Conservation (phyloP, 2,888 invertebrate genomes). For the Microplitis deprimator region DNA sequence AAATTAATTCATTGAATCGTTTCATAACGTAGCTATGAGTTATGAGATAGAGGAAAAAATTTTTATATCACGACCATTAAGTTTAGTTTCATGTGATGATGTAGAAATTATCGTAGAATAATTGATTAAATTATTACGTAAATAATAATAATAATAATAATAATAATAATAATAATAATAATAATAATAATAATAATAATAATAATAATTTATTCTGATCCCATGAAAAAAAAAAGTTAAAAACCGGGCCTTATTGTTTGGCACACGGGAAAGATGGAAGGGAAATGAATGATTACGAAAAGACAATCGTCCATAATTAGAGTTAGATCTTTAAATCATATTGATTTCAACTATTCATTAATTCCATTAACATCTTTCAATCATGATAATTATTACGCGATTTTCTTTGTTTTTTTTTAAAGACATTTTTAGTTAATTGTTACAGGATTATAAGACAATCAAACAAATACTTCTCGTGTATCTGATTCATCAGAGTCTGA, state of each 20-base stretch:
- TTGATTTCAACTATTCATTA: not conserved
- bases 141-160: not conserved
- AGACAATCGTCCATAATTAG: not conserved
- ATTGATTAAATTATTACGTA: not conserved
- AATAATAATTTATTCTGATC: not conserved
- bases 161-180: not conserved
- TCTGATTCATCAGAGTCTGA: slow-evolving; percentile 54
- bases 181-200: not conserved
- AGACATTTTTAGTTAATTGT: slow-evolving; percentile 34
- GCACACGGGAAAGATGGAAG: slow-evolving; percentile 27
- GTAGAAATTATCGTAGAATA: not conserved
- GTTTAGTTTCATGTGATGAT: not conserved
- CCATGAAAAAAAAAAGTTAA: not conserved
- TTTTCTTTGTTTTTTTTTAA: slow-evolving; percentile 40
- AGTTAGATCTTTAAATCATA: not conserved
- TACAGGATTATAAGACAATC: not conserved
- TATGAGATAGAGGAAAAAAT: not conserved
- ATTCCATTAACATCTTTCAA: not conserved
- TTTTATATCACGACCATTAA: not conserved
- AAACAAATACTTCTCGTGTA: slow-evolving; percentile 62
- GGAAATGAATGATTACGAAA: not conserved
- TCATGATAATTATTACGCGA: not conserved
- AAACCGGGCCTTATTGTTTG: slow-evolving; percentile 28
- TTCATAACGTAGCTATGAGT: not conserved
- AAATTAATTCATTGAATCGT: slow-evolving; percentile 6